phyloP scores from a whole-genome alignment of 2,888 invertebrate species.

The Cataglyphis altisquamis region DNA sequence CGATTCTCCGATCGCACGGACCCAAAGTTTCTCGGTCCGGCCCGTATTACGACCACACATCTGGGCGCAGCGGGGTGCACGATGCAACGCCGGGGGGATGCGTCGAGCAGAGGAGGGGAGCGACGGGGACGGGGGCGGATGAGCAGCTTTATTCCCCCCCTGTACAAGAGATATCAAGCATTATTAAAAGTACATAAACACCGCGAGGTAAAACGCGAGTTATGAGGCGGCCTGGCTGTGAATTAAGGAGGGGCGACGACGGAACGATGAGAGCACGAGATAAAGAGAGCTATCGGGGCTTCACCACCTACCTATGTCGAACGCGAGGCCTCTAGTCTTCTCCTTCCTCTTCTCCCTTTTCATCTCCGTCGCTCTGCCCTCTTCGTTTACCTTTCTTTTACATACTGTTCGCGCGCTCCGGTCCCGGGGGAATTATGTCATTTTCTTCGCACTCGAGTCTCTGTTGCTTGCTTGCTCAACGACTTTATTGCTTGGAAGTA shows the following conservation, averaged over 20 bases:
- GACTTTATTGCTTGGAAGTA: not conserved
- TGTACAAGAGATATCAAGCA: slow-evolving; percentile 80
- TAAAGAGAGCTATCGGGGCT: slow-evolving; percentile 74
- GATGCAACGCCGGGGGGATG: slow-evolving; percentile 60
- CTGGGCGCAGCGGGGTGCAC: slow-evolving; percentile 74
- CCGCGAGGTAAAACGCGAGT: slow-evolving; percentile 83
- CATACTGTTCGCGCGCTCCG: slow-evolving; percentile 20
- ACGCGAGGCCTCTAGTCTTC: not conserved
- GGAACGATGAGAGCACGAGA: slow-evolving; percentile 77
- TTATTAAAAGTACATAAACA: slow-evolving; percentile 86
- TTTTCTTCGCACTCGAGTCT: slow-evolving; percentile 16
- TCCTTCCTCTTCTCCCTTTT: not conserved
- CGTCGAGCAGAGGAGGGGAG: slow-evolving; percentile 34
- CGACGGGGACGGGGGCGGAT: slow-evolving; percentile 46
- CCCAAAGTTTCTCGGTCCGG: slow-evolving; percentile 72
- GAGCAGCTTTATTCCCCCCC: slow-evolving; percentile 67
- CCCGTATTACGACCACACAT: slow-evolving; percentile 75
- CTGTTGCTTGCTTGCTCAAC: not conserved
- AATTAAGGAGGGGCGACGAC: slow-evolving; percentile 83
- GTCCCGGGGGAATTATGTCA: slow-evolving; percentile 33
- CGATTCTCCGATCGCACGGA: slow-evolving; percentile 44
- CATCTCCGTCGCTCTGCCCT: not conserved
- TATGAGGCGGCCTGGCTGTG: slow-evolving; percentile 82
- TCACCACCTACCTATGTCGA: slow-evolving; percentile 52
- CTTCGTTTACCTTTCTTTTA: slow-evolving; percentile 19